A percentile compares a stretch with the other conserved stretches of the same genome.
Conservation (phyloP, 2,888 invertebrate genomes). For the Euphydryas editha region DNA sequence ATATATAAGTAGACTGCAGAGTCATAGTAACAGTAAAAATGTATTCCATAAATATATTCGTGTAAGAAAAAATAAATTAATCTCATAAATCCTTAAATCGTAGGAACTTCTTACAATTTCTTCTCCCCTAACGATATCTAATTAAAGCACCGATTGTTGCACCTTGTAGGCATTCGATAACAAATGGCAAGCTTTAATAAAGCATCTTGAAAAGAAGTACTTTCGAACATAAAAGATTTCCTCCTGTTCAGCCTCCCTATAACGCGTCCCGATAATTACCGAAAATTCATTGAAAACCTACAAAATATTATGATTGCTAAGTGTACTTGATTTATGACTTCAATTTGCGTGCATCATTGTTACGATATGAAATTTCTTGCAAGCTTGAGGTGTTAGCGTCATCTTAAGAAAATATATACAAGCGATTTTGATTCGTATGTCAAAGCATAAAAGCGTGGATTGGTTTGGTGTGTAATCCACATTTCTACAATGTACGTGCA, state of each 20-base stretch:
- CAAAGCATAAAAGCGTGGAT: not conserved
- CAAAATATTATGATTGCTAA: conserved; percentile 9
- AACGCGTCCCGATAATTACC: conserved; percentile 13
- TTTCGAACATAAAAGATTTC: conserved; percentile 25
- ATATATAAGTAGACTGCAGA: no score
- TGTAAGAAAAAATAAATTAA: not conserved
- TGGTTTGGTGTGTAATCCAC: not conserved
- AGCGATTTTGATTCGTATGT: conserved; percentile 18
- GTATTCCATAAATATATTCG: no score
- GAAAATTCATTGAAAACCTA: not conserved
- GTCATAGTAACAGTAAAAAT: no score
- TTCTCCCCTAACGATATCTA: conserved; percentile 18
- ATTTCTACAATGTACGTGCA: conserved; percentile 27
- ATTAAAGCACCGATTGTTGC: conserved; percentile 61
- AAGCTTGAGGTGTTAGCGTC: conserved; percentile 1
- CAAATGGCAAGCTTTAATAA: conserved; percentile 66
- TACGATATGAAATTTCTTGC: conserved; percentile 3
- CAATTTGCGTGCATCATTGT: not conserved
- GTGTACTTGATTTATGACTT: not conserved
- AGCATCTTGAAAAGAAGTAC: conserved; percentile 59
- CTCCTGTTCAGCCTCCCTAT: conserved; percentile 18
- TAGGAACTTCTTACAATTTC: conserved; percentile 7
- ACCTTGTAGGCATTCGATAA: conserved; percentile 69
- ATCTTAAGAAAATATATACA: not conserved
- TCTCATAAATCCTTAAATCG: not conserved